Conservation (phyloP, 2,113 vertebrate species). For the Caracal caracal region DNA sequence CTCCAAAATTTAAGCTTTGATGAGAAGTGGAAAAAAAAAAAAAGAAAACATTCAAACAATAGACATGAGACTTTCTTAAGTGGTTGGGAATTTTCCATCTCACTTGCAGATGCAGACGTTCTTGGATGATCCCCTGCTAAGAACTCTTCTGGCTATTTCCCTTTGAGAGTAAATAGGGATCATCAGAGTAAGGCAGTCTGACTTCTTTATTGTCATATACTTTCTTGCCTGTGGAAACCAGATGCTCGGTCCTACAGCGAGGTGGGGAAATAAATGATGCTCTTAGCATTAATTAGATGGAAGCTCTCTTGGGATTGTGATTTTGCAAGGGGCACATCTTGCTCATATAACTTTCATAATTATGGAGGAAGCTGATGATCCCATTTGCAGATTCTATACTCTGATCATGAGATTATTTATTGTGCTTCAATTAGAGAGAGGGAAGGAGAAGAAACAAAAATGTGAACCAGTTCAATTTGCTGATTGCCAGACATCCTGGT, state of each 20-base stretch:
- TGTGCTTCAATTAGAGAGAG: slow-evolving; percentile 18
- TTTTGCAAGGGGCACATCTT: slow-evolving; percentile 43
- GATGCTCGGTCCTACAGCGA: slow-evolving; percentile 24
- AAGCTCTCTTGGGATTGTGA: background rate
- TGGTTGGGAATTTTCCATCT: background rate
- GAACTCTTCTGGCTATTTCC: slow-evolving; percentile 21
- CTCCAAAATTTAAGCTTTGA: slow-evolving; percentile 26
- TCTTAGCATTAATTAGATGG: slow-evolving; percentile 56
- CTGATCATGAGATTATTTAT: slow-evolving; percentile 46
- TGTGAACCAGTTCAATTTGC: background rate
- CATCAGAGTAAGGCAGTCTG: slow-evolving; percentile 36
- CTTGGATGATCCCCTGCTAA: slow-evolving; percentile 4
- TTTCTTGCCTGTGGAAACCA: slow-evolving; percentile 1
- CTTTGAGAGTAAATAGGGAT: background rate
- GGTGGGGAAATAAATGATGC: slow-evolving; percentile 24
- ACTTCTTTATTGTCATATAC: background rate
- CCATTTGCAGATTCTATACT: slow-evolving; percentile 23
- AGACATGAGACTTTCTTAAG: background rate
- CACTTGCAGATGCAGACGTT: background rate
- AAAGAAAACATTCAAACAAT: background rate
- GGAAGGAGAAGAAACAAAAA: slow-evolving; percentile 36
- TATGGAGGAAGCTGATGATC: slow-evolving; percentile 36
- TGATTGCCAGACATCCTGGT: slow-evolving; percentile 16
- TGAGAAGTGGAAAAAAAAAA: background rate
- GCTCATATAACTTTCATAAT: slow-evolving; percentile 41